Percentiles rank a stretch among this genome's conserved stretches.
Conservation (phyloP, 2,797 vertebrate genomes). For the Florisuga fusca region DNA sequence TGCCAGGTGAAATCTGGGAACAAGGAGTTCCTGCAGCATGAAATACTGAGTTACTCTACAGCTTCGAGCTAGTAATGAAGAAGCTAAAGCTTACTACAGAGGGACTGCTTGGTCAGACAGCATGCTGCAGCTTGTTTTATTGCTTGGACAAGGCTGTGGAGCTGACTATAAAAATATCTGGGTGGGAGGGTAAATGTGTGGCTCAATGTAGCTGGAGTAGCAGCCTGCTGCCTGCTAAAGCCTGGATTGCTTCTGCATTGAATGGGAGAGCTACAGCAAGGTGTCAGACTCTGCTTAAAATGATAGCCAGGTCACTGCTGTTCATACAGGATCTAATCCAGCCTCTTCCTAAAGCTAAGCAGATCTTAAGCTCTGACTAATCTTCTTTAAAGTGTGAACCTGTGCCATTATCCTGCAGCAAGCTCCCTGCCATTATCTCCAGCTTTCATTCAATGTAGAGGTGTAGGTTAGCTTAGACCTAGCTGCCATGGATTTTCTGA, state of each 20-base stretch:
- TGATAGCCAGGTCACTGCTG: conserved; percentile 22
- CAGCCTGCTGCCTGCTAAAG: neutral
- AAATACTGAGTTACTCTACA: neutral
- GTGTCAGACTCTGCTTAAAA: conserved; percentile 41
- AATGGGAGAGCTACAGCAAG: neutral
- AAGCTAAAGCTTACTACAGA: neutral
- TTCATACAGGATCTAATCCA: conserved; percentile 39
- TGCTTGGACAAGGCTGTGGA: neutral
- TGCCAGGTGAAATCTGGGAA: neutral
- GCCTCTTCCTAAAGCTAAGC: conserved; percentile 30
- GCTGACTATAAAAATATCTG: neutral
- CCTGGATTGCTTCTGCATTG: neutral
- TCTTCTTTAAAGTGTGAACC: conserved; percentile 48
- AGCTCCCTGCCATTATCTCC: neutral
- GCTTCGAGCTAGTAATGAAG: neutral
- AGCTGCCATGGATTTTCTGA: neutral
- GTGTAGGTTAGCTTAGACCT: neutral
- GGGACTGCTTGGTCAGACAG: neutral
- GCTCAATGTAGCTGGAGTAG: neutral
- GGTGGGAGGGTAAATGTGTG: neutral
- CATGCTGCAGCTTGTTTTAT: neutral
- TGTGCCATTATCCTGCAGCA: neutral
- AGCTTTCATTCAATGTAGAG: neutral
- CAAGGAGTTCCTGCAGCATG: rapidly evolving
- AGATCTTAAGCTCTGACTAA: conserved; percentile 49